phyloP scores from a whole-genome alignment of 2,888 invertebrate genomes.

The Helobdella robusta region DNA sequence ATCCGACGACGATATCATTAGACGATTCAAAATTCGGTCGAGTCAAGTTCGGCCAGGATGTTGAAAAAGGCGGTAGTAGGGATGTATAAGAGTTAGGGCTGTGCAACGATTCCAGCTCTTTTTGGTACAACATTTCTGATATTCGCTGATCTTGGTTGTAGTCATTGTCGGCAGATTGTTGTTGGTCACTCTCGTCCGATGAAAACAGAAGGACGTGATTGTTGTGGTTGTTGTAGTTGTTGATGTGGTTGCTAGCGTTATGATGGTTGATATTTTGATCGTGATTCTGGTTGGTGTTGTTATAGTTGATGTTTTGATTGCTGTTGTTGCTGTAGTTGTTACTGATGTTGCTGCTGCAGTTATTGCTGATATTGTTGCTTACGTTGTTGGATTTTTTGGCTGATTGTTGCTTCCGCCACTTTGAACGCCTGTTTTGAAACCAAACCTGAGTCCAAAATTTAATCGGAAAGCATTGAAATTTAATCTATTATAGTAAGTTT shows the following conservation, averaged over 20 bases:
- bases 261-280: neutral
- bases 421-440: conserved; percentile 23
- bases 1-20: no score
- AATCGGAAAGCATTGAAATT: no score
- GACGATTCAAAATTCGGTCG: neutral
- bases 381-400: no score
- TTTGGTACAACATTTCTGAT: no score
- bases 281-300: no score
- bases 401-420: conserved; percentile 24
- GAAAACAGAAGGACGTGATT: neutral
- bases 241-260: neutral
- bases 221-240: neutral
- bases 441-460: conserved; percentile 21
- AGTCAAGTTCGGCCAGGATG: conserved; percentile 16
- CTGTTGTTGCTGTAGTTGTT: no score
- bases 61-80: conserved; percentile 23
- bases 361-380: no score
- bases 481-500: no score
- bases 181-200: neutral
- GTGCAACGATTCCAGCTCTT: neutral
- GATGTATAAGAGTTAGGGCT: neutral
- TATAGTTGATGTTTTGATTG: no score
- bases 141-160: no score
- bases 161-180: neutral
- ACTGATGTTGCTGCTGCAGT: no score